Evolutionary conservation across 2,888 invertebrate species (phyloP).

Genomic region (Eudasyphora cyanicolor): DNA sequence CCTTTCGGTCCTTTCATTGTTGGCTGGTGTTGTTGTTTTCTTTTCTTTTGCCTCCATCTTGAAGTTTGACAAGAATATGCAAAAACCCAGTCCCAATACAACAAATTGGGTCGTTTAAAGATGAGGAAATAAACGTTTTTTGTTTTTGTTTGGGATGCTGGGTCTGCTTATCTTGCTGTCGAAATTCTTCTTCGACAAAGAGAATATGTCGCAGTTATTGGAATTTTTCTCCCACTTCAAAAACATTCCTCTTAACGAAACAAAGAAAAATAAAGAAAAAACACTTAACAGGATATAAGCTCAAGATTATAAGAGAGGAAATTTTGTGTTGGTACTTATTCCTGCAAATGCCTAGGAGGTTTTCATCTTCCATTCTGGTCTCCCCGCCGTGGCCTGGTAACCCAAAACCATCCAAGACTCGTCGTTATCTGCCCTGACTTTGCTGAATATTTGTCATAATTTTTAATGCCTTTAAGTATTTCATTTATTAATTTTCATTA

Average conservation of each 20-base stretch:
- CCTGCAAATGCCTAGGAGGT: not conserved
- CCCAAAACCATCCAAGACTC: not conserved
- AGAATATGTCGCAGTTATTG: constrained; percentile 29
- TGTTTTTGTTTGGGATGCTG: not conserved
- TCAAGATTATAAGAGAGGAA: not conserved
- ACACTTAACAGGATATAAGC: constrained; percentile 17
- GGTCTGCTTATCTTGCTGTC: not conserved
- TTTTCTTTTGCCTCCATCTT: not conserved
- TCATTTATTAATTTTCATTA: not conserved
- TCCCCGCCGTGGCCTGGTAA: not conserved
- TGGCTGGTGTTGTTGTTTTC: not conserved
- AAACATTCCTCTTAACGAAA: not conserved
- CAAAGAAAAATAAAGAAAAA: not conserved
- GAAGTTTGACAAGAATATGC: not conserved
- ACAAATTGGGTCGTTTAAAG: constrained; percentile 33
- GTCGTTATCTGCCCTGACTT: not conserved
- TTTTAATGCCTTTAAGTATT: not conserved
- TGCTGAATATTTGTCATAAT: not conserved
- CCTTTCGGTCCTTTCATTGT: not conserved
- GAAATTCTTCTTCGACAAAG: constrained; percentile 32
- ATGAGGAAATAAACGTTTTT: constrained; percentile 29
- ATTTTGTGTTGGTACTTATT: not conserved
- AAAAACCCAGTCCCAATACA: not conserved
- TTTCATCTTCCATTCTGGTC: too few species aligned
- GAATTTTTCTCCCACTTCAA: not conserved